Evolutionary conservation across 2,888 invertebrate genomes (phyloP), one percentile per base, ranked within the genome.

Genomic region (Noctuana brunneofusca): DNA sequence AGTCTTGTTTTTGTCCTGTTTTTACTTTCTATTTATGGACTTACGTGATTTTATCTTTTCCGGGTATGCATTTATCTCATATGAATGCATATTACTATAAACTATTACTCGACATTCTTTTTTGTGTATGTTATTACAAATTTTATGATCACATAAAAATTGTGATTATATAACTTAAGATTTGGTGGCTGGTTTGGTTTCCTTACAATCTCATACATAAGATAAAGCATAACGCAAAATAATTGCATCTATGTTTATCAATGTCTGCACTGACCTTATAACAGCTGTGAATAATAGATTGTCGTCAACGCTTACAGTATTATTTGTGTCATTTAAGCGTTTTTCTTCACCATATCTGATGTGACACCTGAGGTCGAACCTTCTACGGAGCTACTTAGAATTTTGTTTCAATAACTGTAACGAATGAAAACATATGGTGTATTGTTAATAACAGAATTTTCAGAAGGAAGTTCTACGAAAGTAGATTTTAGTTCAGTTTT

Each of bases 281-380:
- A n/a, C n/a, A 24, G 8, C 14, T 41, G 41, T 41, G 8, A 12
- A 24, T 24, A 41, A 27, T 5, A 8, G 3, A 27, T 27, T 27
- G 27, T 27, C 27, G 3, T 5, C 27, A 27, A 27, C 8, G 8
- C 65, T 66, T 69, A 63, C 59, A 63, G 65, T 71, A 57, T 65
- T 70, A 68, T 68, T 71, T 76, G 75, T 38, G 43, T 46, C 57
- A n/a, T 58, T 56, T 14, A 43, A 22, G 14, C 41, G 30, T 27
- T 43, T 58, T 78, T 76, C 75, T 72, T 73, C 65, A 71, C 76
- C 79, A 73, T 81, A 75, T 76, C 73, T 57, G 75, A 72, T 71
- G 66, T 69, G 77, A 73, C 74, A 69, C 63, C 63, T 75, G 68
- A 81, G 80, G 81, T 78, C 77, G 68, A 57, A 49, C 66, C 63